Evolutionary conservation across 2,888 invertebrate genomes (phyloP).

Genomic region (Orthosia incerta): DNA sequence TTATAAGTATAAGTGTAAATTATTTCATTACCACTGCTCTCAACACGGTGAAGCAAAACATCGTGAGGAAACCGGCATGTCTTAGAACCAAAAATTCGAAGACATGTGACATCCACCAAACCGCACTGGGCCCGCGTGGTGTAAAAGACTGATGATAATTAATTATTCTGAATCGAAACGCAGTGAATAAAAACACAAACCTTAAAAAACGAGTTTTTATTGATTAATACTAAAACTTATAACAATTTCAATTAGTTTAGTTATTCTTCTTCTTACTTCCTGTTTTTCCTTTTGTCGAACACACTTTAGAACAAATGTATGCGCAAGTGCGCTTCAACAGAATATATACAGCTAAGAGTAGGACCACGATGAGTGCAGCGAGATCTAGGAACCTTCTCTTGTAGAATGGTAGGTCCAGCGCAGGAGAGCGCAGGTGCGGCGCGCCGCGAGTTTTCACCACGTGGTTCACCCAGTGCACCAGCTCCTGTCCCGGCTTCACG

Average conservation of each 20-base stretch:
- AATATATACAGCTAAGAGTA: constrained; percentile 6
- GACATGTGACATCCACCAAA: too few relatives aligned
- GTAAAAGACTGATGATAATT: too few relatives aligned
- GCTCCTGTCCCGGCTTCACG: constrained; percentile 88
- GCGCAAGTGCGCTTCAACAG: constrained; percentile 24
- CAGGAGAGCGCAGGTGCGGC: constrained; percentile 78
- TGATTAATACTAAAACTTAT: too few relatives aligned
- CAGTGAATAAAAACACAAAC: neutral
- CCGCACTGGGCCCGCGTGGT: too few relatives aligned
- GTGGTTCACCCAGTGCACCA: constrained; percentile 92
- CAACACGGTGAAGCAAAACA: too few relatives aligned
- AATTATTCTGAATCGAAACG: too few relatives aligned
- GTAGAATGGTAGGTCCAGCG: constrained; percentile 63
- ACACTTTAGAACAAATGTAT: constrained; percentile 9
- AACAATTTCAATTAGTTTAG: constrained; percentile 1
- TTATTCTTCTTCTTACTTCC: constrained; percentile 37
- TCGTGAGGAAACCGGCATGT: too few relatives aligned
- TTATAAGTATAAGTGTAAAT: too few relatives aligned
- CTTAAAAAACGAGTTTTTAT: neutral
- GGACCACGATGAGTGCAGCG: constrained; percentile 17
- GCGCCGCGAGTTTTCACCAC: constrained; percentile 90
- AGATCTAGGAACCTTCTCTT: constrained; percentile 73
- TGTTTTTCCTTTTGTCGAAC: constrained; percentile 8
- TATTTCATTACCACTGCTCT: too few relatives aligned
- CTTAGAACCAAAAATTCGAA: too few relatives aligned